phyloP scores from a whole-genome alignment of 2,113 vertebrate genomes.

The Sinocyclocheilus anshuiensis region DNA sequence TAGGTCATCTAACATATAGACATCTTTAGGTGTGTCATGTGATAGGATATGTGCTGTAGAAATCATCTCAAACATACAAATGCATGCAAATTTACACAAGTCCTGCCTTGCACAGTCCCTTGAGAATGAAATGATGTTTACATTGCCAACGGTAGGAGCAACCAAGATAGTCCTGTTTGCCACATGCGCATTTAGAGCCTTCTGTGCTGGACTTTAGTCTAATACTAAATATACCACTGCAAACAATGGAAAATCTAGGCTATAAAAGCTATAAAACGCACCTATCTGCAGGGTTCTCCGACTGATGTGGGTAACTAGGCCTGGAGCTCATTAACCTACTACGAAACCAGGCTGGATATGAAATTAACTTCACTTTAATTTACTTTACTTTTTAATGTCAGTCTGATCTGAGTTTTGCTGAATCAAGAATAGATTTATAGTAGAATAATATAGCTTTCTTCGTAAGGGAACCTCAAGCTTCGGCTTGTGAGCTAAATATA shows the following conservation, averaged over 20 bases:
- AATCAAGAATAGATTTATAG: neutral
- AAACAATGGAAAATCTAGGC: conserved; percentile 11
- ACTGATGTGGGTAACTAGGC: conserved; percentile 10
- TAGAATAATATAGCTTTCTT: neutral
- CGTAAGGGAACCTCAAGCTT: neutral
- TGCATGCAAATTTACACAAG: conserved; percentile 30
- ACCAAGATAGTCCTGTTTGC: conserved; percentile 17
- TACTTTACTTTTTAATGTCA: neutral
- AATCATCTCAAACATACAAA: conserved; percentile 16
- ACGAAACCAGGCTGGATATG: neutral
- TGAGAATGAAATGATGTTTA: conserved; percentile 4
- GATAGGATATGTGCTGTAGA: neutral
- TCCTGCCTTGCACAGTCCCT: neutral
- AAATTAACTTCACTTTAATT: neutral
- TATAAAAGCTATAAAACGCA: conserved; percentile 21
- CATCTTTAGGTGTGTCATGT: neutral
- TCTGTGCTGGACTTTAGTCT: conserved; percentile 27
- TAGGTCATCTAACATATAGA: neutral
- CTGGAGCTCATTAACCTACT: conserved; percentile 20
- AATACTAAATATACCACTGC: neutral
- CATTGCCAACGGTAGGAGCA: conserved; percentile 12
- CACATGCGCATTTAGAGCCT: neutral
- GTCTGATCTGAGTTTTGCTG: neutral
- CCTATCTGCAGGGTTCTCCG: neutral
- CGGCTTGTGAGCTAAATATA: neutral